Evolutionary conservation across 2,888 invertebrate species (phyloP).

Genomic region (Stenchaetothrips biformis): DNA sequence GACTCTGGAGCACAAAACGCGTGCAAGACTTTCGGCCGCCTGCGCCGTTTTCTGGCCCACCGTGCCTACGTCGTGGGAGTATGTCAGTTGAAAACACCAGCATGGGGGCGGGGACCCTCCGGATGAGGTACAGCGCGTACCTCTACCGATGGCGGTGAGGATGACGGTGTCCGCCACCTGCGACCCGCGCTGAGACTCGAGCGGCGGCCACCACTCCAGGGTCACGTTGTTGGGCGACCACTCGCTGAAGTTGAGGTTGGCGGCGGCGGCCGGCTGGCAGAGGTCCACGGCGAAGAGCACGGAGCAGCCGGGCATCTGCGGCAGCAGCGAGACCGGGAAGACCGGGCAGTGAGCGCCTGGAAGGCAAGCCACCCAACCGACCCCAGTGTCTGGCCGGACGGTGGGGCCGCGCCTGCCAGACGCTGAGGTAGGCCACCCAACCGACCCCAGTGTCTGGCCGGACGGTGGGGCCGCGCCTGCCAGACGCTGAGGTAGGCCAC

Average conservation of each 20-base stretch:
- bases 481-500: neutral
- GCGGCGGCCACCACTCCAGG: constrained; percentile 38
- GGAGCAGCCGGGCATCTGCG: neutral
- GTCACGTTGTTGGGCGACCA: neutral
- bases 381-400: too few relatives aligned
- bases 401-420: neutral
- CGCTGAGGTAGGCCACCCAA: neutral
- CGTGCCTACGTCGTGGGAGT: too few relatives aligned
- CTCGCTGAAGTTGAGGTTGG: neutral
- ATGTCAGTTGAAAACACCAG: too few relatives aligned
- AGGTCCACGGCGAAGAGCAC: constrained; percentile 5
- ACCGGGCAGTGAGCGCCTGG: neutral
- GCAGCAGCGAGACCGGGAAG: constrained; percentile 47
- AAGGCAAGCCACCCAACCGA: neutral
- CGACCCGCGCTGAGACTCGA: constrained; percentile 50
- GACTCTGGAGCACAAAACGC: too few relatives aligned
- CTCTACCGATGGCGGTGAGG: constrained; percentile 27
- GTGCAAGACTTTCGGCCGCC: too few relatives aligned
- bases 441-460: neutral
- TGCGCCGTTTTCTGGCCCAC: too few relatives aligned
- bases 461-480: neutral
- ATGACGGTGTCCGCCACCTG: constrained; percentile 42
- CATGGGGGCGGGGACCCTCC: neutral
- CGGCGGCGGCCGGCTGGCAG: neutral
- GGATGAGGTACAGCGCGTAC: constrained; percentile 35